These are phyloP conservation scores for Phymorhynchus buccinoides DNA, from an alignment of 1,140 invertebrate genomes.

Conservation along the genomic window DNA sequence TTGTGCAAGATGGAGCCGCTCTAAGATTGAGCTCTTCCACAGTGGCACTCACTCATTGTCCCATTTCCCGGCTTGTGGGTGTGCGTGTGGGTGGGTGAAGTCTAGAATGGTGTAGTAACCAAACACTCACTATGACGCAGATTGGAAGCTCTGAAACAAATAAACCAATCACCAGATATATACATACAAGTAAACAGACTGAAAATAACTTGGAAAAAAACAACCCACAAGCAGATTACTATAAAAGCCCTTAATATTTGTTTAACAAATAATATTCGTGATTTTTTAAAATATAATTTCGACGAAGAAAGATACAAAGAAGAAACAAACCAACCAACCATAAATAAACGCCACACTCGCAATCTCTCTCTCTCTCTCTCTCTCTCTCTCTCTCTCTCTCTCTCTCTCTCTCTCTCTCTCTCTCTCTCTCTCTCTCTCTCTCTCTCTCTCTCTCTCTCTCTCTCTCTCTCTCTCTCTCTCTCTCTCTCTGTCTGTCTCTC, in stretches of 20 bases:
- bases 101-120: not conserved
- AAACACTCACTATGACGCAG: not conserved
- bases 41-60: not conserved
- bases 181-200: too few species aligned
- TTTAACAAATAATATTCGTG: too few species aligned
- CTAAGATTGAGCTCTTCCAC: not conserved
- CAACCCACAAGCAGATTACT: too few species aligned
- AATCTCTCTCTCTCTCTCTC: too few species aligned
- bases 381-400: not conserved
- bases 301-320: not conserved
- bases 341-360: not conserved
- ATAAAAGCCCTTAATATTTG: too few species aligned
- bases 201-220: too few species aligned
- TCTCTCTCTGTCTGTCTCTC: not conserved
- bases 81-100: not conserved
- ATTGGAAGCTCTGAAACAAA: too few species aligned
- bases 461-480: not conserved
- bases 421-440: not conserved
- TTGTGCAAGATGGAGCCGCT: not conserved
- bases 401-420: not conserved
- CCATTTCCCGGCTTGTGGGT: not conserved
- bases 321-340: not conserved
- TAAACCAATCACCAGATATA: not conserved
- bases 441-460: not conserved
- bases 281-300: too few species aligned